Evolutionary conservation across 2,888 invertebrate genomes (phyloP), one percentile per base, ranked within the genome.

Genomic region (Mechanitis messenoides): DNA sequence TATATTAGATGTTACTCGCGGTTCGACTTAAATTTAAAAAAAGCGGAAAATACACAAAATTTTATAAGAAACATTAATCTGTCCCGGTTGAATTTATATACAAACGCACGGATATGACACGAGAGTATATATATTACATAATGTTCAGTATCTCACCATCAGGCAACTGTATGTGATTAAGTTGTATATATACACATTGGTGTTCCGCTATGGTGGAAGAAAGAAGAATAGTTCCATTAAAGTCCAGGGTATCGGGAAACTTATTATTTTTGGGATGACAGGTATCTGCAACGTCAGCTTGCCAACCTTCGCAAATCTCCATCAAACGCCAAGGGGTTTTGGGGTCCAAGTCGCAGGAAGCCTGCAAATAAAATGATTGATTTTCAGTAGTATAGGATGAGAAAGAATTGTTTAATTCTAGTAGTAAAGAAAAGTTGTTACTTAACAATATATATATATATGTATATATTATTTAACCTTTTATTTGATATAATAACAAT

Each of bases 221-320:
- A 0, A 85, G 68, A 0, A 64, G 62, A 1, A 90, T 66, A 1
- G 73, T 71, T n/a, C 83, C 87, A 2, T 76, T 77, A 62, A 91
- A 90, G 0, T 81, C 76, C 0, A 91, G 70, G 59, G 77, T 81
- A 1, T 72, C 63, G 0, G 90, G 88, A 28, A 87, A 79, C 0
- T 70, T 66, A 3, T 72, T 72, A 0, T 79, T 80, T 58, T 75
- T 79, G 0, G 85, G 83, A n/a, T 77, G 73, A 67, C 90, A 90
- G 0, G 80, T 74, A 1, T 62, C 68, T 0, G 88, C 72, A 0
- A 72, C 74, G 58, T 89, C 87, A 0, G 89, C 88, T 0, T 78
- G 68, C 88, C 87, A 87, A 33, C 84, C 83, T 12, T 85, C 84
- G 67, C 90, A 90, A 47, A 90, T 82, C 60, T 88, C 85, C 85